phyloP scores from a whole-genome alignment of 2,888 invertebrate species.

The Rhodophaea formosa region DNA sequence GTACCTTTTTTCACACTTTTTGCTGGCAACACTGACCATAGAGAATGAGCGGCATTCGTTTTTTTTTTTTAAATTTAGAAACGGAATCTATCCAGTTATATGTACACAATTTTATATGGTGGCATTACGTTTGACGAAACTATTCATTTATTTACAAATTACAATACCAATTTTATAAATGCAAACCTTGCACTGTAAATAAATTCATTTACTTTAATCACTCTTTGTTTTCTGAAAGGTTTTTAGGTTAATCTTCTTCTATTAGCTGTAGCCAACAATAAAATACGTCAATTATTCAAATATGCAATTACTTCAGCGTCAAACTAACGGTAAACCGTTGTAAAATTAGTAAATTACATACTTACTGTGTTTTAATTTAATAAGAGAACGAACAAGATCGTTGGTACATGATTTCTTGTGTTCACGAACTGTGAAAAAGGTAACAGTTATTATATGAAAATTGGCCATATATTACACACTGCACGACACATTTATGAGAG shows the following conservation, averaged over 20 bases:
- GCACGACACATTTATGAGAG: constrained; percentile 16
- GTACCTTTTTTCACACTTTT: constrained; percentile 57
- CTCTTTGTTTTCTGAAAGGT: constrained; percentile 5
- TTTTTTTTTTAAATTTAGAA: constrained; percentile 32
- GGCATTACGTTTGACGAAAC: too few relatives aligned
- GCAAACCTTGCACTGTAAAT: not conserved
- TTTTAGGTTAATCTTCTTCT: not conserved
- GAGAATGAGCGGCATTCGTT: constrained; percentile 25
- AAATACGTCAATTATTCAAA: not conserved
- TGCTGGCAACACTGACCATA: constrained; percentile 45
- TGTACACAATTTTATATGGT: too few relatives aligned
- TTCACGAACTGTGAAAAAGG: constrained; percentile 15
- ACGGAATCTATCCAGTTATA: not conserved
- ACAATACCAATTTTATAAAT: not conserved
- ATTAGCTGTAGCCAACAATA: not conserved
- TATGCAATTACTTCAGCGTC: not conserved
- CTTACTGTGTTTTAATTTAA: not conserved
- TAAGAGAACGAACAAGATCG: constrained; percentile 1
- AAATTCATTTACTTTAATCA: not conserved
- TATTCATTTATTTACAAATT: not conserved
- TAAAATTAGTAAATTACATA: not conserved
- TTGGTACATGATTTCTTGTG: constrained; percentile 4
- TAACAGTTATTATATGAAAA: constrained; percentile 16
- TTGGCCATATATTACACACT: constrained; percentile 13
- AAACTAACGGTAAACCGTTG: not conserved